Evolutionary conservation across 92 coral and sea anemone genomes (phyloP).

Genomic region (Palythoa heliodiscus): DNA sequence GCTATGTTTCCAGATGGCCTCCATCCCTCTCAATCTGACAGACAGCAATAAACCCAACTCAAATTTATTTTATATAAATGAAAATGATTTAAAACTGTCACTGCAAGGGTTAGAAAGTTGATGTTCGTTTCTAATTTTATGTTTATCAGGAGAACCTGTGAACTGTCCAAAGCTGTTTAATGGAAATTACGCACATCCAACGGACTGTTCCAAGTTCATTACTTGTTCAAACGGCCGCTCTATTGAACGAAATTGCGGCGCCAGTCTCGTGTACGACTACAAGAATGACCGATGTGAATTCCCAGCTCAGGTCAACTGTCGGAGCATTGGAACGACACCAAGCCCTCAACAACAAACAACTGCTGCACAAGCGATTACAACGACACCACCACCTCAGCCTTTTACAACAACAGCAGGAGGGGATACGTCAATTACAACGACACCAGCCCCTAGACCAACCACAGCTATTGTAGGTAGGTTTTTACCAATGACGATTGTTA

Average conservation of each 20-base stretch:
- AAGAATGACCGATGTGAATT: conserved; percentile 15
- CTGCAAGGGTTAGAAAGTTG: not conserved
- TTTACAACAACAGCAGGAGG: not conserved
- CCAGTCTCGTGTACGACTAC: not conserved
- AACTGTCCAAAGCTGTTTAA: conserved; percentile 25
- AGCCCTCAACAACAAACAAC: not conserved
- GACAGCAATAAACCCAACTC: too few relatives aligned
- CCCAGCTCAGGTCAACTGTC: not conserved
- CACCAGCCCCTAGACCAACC: not conserved
- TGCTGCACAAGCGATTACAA: not conserved
- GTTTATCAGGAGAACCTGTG: not conserved
- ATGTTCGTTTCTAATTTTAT: not conserved
- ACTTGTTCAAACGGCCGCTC: conserved; percentile 2
- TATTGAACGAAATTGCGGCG: not conserved
- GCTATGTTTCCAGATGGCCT: too few relatives aligned
- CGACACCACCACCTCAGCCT: not conserved
- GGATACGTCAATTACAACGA: not conserved
- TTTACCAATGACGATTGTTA: too few relatives aligned
- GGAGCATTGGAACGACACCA: not conserved
- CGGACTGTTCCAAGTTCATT: conserved; percentile 18
- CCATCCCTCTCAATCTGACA: too few relatives aligned
- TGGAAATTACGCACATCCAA: conserved; percentile 11
- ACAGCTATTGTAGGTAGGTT: not conserved
- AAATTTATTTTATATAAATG: too few relatives aligned
- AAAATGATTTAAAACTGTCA: too few relatives aligned